Base-by-base conservation (phyloP, 2,888 invertebrate species). In the Argynnis bischoffii region DNA sequence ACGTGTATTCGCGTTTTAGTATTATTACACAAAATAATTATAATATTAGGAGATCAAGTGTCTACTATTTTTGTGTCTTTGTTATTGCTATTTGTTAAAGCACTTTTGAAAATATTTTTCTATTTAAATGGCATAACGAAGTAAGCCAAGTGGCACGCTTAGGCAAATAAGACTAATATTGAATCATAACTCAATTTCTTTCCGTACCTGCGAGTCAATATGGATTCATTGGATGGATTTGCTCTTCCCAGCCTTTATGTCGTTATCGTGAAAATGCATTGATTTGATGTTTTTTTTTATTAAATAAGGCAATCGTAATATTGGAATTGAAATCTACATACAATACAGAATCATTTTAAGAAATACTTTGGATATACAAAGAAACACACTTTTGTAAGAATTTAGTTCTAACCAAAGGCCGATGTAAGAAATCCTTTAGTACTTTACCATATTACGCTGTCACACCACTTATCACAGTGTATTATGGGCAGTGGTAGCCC, bases 1-100 rank as follows among this genome's bases (percentile, higher is more conserved):
- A 80, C 79, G 79, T 80, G 79, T 74, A 61, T 48, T 48, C 50
- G 6, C 71, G 72, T 74, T 69, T 77, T 76, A 74, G 64, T 74
- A 74, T 72, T 74, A 72, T 72, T 69, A 72, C 18, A 73, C 67
- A 69, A 64, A 64, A 46, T 35, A 54, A 69, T 76, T 71, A 74
- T 72, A 74, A 71, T 60, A 55, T 61, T 63, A 60, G 63, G 60
- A 66, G 68, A 66, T 67, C 63, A 55, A 72, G 64, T 69, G 64
- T 16, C 1, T 47, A 13, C 26, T 48, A 31, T 50, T 60, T 16
- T 6, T 35, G 35, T 50, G 14, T 50, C 13, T 59, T 59, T 21
- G 16, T 51, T 15, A 6, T 51, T 51, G 6, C 16, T 5, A 41
- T 41, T 41, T 41, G 35, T 41, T 41, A 8, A 41, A 41, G 35